A percentile compares a stretch with the other conserved stretches of the same genome.
Evolutionary conservation across 2,113 vertebrate genomes (phyloP).

Genomic region (Hippocampus zosterae): DNA sequence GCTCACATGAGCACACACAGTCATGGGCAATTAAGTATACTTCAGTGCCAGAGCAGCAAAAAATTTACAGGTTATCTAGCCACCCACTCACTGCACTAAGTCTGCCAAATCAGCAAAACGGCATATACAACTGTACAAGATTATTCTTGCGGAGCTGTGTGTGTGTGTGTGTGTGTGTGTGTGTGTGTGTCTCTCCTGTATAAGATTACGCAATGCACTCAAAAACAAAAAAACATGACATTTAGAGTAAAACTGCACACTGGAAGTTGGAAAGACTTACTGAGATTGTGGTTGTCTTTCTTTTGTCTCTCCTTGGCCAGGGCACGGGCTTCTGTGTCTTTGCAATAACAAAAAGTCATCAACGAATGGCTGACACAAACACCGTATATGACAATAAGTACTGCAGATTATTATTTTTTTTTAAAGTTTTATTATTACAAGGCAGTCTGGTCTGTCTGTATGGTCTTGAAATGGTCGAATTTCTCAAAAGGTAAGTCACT

Average conservation of each 20-base stretch:
- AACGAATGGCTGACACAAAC: conserved; percentile 33
- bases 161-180: conserved; percentile 10
- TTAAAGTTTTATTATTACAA: neutral
- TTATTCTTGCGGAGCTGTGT: conserved; percentile 7
- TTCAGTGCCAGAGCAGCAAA: conserved; percentile 69
- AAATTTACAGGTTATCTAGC: conserved; percentile 69
- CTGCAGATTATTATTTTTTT: too few species aligned
- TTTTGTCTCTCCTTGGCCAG: conserved; percentile 95
- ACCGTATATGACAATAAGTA: neutral
- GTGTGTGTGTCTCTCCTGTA: neutral
- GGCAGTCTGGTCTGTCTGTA: neutral
- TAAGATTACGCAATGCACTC: neutral
- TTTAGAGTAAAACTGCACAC: neutral
- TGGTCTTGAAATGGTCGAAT: neutral
- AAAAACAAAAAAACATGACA: neutral
- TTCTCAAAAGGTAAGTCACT: neutral
- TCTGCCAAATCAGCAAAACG: conserved; percentile 60
- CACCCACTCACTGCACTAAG: conserved; percentile 55
- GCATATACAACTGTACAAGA: conserved; percentile 33
- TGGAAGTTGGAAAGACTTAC: conserved; percentile 67
- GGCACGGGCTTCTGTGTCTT: conserved; percentile 86
- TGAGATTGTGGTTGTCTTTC: conserved; percentile 99
- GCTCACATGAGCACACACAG: conserved; percentile 13
- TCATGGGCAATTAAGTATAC: conserved; percentile 65
- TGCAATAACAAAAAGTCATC: conserved; percentile 65